phyloP scores from a whole-genome alignment of 2,113 vertebrate species.

The Ptilonorhynchus violaceus region DNA sequence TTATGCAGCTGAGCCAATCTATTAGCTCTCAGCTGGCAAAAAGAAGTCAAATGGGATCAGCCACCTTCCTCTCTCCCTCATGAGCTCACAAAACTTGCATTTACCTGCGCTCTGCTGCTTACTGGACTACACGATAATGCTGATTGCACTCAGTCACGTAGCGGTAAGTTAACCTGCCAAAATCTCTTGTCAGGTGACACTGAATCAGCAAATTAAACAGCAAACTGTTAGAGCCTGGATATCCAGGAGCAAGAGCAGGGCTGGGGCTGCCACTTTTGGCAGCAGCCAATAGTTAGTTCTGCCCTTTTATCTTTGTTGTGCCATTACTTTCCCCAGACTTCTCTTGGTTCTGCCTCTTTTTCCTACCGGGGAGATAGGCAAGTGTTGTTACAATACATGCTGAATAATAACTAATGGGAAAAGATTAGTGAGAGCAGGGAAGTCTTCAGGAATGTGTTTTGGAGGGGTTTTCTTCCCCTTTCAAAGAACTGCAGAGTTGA shows the following conservation, averaged over 20 bases:
- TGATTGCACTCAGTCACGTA: not conserved
- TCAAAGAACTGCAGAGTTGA: not conserved
- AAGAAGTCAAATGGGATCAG: not conserved
- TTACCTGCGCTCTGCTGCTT: not conserved
- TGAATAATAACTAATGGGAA: not conserved
- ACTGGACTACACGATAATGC: not conserved
- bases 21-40: not conserved
- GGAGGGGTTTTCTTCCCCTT: no score
- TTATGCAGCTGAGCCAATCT: not conserved
- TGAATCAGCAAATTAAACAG: not conserved
- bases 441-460: not conserved
- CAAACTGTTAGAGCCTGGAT: not conserved
- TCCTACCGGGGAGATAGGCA: rapidly evolving
- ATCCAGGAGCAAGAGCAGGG: not conserved
- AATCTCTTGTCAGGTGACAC: not conserved
- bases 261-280: not conserved
- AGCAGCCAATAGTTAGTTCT: not conserved
- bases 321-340: not conserved
- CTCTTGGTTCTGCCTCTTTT: not conserved
- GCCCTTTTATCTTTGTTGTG: not conserved
- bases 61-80: not conserved
- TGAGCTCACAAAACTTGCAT: not conserved
- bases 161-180: not conserved
- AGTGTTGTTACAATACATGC: not conserved
- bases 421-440: not conserved